phyloP scores from a whole-genome alignment of 2,888 invertebrate species.

The Eristalis intricaria region DNA sequence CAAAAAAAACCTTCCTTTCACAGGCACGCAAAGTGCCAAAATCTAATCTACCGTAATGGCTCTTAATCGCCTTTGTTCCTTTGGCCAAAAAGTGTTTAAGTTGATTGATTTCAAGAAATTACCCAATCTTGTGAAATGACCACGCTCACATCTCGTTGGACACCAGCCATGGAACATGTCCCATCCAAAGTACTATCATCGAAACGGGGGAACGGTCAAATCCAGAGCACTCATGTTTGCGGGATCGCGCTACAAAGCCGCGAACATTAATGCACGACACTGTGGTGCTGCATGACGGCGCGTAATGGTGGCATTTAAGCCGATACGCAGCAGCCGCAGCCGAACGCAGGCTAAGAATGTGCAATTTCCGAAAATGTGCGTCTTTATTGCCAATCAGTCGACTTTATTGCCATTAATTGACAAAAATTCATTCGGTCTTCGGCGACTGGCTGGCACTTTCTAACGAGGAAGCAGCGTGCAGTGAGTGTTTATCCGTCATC shows the following conservation, averaged over 20 bases:
- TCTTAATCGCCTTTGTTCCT: neutral
- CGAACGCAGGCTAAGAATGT: neutral
- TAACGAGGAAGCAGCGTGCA: conserved; percentile 22
- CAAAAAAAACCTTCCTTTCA: neutral
- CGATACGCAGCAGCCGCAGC: neutral
- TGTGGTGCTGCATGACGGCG: neutral
- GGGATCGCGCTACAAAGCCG: conserved; percentile 23
- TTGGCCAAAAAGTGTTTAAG: conserved; percentile 22
- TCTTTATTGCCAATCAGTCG: conserved; percentile 33
- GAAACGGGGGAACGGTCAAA: neutral
- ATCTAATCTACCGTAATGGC: neutral
- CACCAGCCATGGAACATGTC: neutral
- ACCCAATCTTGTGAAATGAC: conserved; percentile 30
- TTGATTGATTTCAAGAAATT: conserved; percentile 55
- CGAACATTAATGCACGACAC: conserved; percentile 16
- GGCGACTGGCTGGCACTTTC: neutral
- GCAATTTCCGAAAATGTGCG: conserved; percentile 37
- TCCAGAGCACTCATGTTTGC: neutral
- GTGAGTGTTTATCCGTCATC: conserved; percentile 42
- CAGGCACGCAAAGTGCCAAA: neutral
- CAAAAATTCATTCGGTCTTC: conserved; percentile 38
- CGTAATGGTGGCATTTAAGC: conserved; percentile 5
- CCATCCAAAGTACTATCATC: neutral
- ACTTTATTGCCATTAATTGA: conserved; percentile 30
- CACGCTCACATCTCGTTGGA: neutral